Evolutionary conservation across 2,113 vertebrate genomes (phyloP).

Genomic region (Mugil cephalus): DNA sequence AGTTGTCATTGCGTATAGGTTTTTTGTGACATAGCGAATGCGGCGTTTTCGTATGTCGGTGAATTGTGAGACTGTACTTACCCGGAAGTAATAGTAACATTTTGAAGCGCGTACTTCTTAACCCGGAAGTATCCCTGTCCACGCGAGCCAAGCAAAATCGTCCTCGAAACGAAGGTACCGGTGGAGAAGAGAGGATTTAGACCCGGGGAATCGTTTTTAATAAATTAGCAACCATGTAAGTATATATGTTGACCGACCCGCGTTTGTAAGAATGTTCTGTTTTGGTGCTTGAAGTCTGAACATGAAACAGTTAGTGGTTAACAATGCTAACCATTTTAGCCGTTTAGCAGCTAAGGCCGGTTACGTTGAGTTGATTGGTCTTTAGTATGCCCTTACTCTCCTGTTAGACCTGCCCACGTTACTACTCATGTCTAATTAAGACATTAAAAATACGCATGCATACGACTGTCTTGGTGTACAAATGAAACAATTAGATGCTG

Average conservation of each 20-base stretch:
- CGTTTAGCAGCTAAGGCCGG: background rate
- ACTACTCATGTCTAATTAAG: too few relatives aligned
- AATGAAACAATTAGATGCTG: background rate
- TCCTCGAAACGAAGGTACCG: slow-evolving; percentile 16
- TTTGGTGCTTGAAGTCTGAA: background rate
- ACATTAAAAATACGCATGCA: too few relatives aligned
- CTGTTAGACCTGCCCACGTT: too few relatives aligned
- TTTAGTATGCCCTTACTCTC: background rate
- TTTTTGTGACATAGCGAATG: too few relatives aligned
- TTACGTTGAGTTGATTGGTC: background rate
- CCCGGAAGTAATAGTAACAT: slow-evolving; percentile 42
- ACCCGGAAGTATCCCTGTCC: slow-evolving; percentile 66
- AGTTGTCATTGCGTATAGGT: too few relatives aligned
- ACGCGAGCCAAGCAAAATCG: slow-evolving; percentile 40
- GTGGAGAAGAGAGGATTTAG: background rate
- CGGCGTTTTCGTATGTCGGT: too few relatives aligned
- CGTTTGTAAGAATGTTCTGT: fast-evolving
- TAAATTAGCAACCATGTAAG: slow-evolving; percentile 62
- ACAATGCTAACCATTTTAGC: slow-evolving; percentile 26
- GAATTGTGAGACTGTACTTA: background rate
- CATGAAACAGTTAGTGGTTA: background rate
- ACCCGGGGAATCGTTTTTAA: background rate
- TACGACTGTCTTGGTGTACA: background rate
- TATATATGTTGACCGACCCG: fast-evolving
- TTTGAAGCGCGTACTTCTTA: background rate